Conservation (phyloP, 37 sponge, comb jelly and placozoan genomes). For the Dysidea cf. avara region DNA sequence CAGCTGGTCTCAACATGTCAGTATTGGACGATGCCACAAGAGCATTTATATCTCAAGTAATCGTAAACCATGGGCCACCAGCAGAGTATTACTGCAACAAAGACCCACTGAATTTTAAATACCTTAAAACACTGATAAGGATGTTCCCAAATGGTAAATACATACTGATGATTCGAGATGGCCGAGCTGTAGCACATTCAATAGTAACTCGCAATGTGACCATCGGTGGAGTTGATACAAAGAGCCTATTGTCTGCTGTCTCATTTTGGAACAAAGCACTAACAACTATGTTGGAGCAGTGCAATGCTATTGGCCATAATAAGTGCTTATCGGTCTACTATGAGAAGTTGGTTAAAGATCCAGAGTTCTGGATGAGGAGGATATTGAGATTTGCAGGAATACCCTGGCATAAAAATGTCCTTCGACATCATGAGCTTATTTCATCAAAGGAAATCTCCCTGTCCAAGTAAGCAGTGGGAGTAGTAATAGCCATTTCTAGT, state of each 20-base stretch:
- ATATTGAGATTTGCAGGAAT: conserved; percentile 61
- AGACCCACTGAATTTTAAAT: conserved; percentile 78
- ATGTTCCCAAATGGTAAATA: conserved; percentile 85
- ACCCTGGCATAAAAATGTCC: conserved; percentile 76
- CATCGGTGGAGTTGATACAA: conserved; percentile 77
- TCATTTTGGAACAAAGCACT: conserved; percentile 79
- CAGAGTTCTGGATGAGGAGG: conserved; percentile 50
- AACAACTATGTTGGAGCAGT: conserved; percentile 52
- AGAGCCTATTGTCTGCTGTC: conserved; percentile 51
- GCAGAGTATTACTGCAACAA: conserved; percentile 81
- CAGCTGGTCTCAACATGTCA: conserved; percentile 56
- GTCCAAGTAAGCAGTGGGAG: conserved; percentile 57
- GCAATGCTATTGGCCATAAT: not conserved
- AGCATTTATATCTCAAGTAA: conserved; percentile 63
- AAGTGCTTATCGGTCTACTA: conserved; percentile 69
- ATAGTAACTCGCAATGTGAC: conserved; percentile 81
- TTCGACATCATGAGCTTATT: conserved; percentile 71
- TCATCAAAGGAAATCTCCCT: conserved; percentile 41
- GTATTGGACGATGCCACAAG: conserved; percentile 53
- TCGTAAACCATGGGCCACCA: conserved; percentile 55
- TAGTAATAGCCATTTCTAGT: not conserved
- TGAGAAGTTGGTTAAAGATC: conserved; percentile 69
- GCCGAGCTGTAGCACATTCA: conserved; percentile 85
- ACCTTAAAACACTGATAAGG: conserved; percentile 38
- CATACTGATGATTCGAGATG: conserved; percentile 81